Evolutionary conservation across 2,888 invertebrate species (phyloP), one percentile per base, ranked within the genome.

Genomic region (Gryllus longicercus): DNA sequence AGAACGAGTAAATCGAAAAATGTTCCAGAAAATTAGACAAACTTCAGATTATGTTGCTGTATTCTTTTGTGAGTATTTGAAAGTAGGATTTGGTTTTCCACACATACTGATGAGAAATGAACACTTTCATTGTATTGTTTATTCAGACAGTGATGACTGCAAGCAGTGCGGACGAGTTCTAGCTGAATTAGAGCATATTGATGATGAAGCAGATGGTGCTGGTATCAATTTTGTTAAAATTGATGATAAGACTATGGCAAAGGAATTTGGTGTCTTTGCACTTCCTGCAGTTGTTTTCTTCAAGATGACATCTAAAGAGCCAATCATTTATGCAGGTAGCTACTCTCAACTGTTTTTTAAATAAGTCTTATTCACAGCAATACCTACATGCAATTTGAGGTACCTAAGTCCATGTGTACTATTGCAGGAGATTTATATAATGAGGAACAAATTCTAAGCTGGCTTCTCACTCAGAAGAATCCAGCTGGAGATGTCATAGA

Each of bases 221-320:
- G 96, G 96, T 11, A 96, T 97, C 82, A 96, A 96, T 86, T 96
- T 97, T 84, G 95, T 97, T 4, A 96, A 97, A 87, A 94, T 97
- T 84, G 95, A 97, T 84, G 96, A 97, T 85, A 93, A 93, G 84
- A 91, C 93, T 84, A 90, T 97, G 91, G 94, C 96, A 18, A 96
- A 95, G 85, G 93, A 95, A 78, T 93, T 91, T 83, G 97, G 97
- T 23, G 96, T 97, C 0, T 96, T 95, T 85, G 96, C 96, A 0
- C 87, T 97, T 50, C 97, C 97, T 0, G 96, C 95, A 0, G 94
- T 97, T 81, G 89, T 97, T 0, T 97, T 97, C 88, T 97, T 96
- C 87, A 95, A 96, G 87, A 90, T 93, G 86, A 94, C 94, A 5
- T 93, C 94, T 0, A 95, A 95, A 85, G 96, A 96, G 85, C 96